phyloP scores from a whole-genome alignment of 2,113 vertebrate species.

The Odobenus rosmarus region DNA sequence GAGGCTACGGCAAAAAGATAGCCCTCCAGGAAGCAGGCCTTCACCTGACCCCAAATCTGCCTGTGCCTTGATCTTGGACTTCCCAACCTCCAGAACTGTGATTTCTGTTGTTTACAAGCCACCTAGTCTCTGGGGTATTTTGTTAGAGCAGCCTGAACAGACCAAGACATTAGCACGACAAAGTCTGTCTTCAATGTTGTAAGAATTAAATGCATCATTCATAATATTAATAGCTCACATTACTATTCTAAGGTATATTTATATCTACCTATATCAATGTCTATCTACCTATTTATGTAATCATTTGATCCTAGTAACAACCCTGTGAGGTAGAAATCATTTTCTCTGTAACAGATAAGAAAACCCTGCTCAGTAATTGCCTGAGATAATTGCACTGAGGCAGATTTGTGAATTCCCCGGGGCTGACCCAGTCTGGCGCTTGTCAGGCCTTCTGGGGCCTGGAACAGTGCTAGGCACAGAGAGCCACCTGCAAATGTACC shows the following conservation, averaged over 20 bases:
- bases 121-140: neutral
- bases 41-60: neutral
- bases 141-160: neutral
- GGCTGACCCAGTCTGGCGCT: neutral
- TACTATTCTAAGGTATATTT: neutral
- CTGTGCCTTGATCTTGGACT: neutral
- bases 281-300: neutral
- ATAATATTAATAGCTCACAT: neutral
- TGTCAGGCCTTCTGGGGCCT: neutral
- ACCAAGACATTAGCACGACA: neutral
- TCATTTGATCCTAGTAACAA: neutral
- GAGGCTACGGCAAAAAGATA: neutral
- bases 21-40: neutral
- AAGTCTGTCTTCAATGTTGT: neutral
- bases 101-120: neutral
- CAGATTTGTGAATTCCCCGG: neutral
- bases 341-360: neutral
- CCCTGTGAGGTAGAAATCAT: neutral
- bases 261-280: neutral
- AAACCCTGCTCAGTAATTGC: neutral
- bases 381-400: neutral
- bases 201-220: neutral
- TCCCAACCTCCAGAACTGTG: neutral
- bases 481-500: neutral
- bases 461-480: neutral